Conservation (phyloP, 2,797 vertebrate species). For the Eupleurogrammus muticus region DNA sequence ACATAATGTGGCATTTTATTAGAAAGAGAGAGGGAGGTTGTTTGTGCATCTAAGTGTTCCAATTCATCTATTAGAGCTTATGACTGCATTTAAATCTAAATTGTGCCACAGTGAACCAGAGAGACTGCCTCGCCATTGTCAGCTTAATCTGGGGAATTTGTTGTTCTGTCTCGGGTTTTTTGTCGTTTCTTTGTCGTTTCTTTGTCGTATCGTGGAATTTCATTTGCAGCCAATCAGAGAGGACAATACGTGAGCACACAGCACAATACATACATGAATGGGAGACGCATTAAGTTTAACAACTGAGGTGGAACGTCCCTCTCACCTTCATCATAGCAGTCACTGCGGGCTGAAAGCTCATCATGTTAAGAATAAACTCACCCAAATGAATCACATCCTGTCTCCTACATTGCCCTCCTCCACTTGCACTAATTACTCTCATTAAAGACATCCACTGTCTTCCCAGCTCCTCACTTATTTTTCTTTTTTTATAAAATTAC, state of each 20-base stretch:
- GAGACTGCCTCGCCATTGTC: slow-evolving; percentile 16
- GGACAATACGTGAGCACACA: slow-evolving; percentile 4
- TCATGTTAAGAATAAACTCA: slow-evolving; percentile 18
- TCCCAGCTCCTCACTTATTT: background rate
- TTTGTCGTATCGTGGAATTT: slow-evolving; percentile 41
- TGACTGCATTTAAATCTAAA: slow-evolving; percentile 35
- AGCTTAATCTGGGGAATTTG: slow-evolving; percentile 36
- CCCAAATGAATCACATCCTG: slow-evolving; percentile 1
- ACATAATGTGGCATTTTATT: slow-evolving; percentile 58
- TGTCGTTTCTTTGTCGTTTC: slow-evolving; percentile 50
- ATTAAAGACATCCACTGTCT: slow-evolving; percentile 27
- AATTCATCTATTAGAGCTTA: slow-evolving; percentile 33
- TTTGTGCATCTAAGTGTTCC: slow-evolving; percentile 46
- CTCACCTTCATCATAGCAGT: slow-evolving; percentile 1
- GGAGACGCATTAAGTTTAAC: background rate
- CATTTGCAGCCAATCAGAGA: slow-evolving; percentile 20
- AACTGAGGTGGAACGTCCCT: background rate
- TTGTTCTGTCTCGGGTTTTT: slow-evolving; percentile 6
- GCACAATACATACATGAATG: background rate
- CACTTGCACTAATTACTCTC: slow-evolving; percentile 23
- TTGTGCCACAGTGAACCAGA: slow-evolving; percentile 6
- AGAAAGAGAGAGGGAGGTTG: slow-evolving; percentile 40
- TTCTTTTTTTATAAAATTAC: background rate
- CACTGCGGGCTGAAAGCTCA: slow-evolving; percentile 9
- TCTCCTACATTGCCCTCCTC: slow-evolving; percentile 10